phyloP scores from a whole-genome alignment of 2,888 invertebrate species.

The Drosophila lacicola region DNA sequence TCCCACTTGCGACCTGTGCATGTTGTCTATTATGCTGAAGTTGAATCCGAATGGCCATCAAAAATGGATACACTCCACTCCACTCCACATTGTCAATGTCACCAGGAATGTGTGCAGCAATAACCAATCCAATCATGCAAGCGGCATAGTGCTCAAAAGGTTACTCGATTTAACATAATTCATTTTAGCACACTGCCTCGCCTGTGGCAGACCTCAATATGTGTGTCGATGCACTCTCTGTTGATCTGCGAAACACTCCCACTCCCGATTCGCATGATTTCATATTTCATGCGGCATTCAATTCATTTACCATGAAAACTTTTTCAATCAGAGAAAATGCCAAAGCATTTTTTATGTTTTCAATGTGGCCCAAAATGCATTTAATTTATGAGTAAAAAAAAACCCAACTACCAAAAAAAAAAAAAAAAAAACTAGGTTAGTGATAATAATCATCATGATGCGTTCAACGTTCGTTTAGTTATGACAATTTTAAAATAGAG shows the following conservation, averaged over 20 bases:
- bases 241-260: conserved; percentile 21
- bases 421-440: conserved; percentile 63
- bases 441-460: conserved; percentile 77
- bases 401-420: conserved; percentile 18
- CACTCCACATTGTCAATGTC: background rate
- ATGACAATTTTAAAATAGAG: conserved; percentile 60
- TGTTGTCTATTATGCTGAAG: conserved; percentile 9
- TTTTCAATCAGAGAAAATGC: conserved; percentile 60
- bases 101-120: background rate
- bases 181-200: conserved; percentile 8
- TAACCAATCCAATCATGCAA: conserved; percentile 15
- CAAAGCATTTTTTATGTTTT: conserved; percentile 51
- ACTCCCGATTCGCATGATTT: conserved; percentile 18
- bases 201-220: conserved; percentile 9
- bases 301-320: conserved; percentile 38
- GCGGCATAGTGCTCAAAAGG: conserved; percentile 6
- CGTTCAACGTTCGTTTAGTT: conserved; percentile 78
- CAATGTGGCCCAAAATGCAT: conserved; percentile 67
- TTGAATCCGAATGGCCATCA: conserved; percentile 11
- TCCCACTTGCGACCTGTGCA: conserved; percentile 16
- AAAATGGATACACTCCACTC: conserved; percentile 8
- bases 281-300: conserved; percentile 29
- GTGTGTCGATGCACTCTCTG: conserved; percentile 8
- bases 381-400: conserved; percentile 58
- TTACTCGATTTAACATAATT: conserved; percentile 2